phyloP scores from a whole-genome alignment of 1,140 invertebrate species.

The Diachasma alloeum region DNA sequence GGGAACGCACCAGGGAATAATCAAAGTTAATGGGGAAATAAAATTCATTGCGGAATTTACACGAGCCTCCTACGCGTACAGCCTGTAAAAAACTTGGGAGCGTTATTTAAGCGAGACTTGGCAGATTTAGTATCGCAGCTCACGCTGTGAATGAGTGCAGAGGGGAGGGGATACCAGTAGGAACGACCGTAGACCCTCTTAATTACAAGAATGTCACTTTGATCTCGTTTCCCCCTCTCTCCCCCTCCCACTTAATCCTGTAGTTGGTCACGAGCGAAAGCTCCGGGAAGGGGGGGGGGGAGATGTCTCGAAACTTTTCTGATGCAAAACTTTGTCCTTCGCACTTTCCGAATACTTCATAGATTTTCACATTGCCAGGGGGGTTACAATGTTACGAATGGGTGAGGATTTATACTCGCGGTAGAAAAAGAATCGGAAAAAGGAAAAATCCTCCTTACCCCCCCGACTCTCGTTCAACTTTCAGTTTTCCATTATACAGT shows the following conservation, averaged over 20 bases:
- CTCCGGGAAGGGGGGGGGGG: neutral
- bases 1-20: neutral
- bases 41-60: conserved; percentile 20
- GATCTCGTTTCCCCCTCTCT: conserved; percentile 13
- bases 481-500: neutral
- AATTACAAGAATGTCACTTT: conserved; percentile 45
- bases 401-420: neutral
- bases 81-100: conserved; percentile 37
- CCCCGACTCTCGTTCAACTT: neutral
- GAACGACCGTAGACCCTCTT: conserved; percentile 17
- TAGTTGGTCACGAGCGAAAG: neutral
- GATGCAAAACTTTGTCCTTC: conserved; percentile 38
- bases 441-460: neutral
- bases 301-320: conserved; percentile 27
- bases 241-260: neutral
- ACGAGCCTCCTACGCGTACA: conserved; percentile 28
- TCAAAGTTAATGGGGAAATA: neutral
- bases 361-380: conserved; percentile 1
- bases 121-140: conserved; percentile 45
- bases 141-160: neutral
- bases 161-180: neutral
- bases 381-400: neutral
- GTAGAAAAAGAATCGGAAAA: neutral
- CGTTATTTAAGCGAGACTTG: conserved; percentile 35
- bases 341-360: conserved; percentile 4